Evolutionary conservation across 2,797 vertebrate genomes (phyloP).

Genomic region (Phrynocephalus vlangalii): DNA sequence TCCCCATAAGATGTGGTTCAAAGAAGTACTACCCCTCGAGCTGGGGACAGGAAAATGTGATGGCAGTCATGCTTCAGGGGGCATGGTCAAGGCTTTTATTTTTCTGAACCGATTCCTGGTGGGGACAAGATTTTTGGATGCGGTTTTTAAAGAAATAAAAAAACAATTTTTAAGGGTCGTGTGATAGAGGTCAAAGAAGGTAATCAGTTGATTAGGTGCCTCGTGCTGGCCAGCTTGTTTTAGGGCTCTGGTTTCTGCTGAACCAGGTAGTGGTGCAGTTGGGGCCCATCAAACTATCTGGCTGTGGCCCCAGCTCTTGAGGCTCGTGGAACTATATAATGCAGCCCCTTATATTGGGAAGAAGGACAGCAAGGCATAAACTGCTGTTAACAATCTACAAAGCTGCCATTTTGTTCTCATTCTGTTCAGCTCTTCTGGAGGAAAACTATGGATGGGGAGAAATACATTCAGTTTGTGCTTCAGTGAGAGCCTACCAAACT

Average conservation of each 20-base stretch:
- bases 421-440: neutral
- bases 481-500: neutral
- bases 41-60: no score
- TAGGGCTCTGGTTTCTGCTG: neutral
- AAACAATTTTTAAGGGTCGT: no score
- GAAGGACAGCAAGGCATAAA: neutral
- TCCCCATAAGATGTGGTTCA: no score
- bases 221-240: neutral
- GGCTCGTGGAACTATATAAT: neutral
- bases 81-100: no score
- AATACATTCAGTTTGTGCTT: neutral
- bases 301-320: neutral
- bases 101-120: no score
- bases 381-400: neutral
- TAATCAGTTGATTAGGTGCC: no score
- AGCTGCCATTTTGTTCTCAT: neutral
- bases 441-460: neutral
- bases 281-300: neutral
- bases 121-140: no score
- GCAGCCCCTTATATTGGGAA: neutral
- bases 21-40: no score
- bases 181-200: neutral
- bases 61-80: no score
- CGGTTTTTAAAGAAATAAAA: no score
- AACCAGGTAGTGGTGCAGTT: neutral